phyloP scores from a whole-genome alignment of 2,888 invertebrate species.

The Nasonovia ribisnigri region DNA sequence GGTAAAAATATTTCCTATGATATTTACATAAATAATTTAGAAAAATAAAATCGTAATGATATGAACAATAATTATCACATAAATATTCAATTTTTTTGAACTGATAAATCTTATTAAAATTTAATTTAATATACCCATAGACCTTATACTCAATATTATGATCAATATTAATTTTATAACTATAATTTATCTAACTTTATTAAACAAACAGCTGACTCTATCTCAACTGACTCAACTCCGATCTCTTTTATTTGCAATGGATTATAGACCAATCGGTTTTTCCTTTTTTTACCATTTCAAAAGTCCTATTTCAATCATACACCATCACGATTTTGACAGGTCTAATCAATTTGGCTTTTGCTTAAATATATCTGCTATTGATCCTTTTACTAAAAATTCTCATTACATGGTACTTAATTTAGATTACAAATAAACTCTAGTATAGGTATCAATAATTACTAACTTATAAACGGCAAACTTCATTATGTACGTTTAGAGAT shows the following conservation, averaged over 20 bases:
- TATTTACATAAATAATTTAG: neutral
- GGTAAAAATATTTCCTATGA: slow-evolving; percentile 11
- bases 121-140: too few relatives aligned
- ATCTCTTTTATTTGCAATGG: neutral
- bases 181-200: neutral
- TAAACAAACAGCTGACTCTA: neutral
- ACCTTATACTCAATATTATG: too few relatives aligned
- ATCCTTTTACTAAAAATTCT: neutral
- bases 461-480: neutral
- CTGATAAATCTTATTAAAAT: neutral
- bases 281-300: neutral
- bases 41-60: neutral
- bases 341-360: neutral
- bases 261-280: neutral
- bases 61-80: neutral
- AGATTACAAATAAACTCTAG: neutral
- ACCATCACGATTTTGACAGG: too few relatives aligned
- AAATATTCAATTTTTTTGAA: neutral
- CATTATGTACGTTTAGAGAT: neutral
- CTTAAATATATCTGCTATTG: neutral
- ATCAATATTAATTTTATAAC: neutral
- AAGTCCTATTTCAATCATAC: too few relatives aligned
- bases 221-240: neutral
- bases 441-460: neutral
- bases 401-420: neutral